Conservation (phyloP, 2,797 vertebrate genomes). For the Uromys caudimaculatus region DNA sequence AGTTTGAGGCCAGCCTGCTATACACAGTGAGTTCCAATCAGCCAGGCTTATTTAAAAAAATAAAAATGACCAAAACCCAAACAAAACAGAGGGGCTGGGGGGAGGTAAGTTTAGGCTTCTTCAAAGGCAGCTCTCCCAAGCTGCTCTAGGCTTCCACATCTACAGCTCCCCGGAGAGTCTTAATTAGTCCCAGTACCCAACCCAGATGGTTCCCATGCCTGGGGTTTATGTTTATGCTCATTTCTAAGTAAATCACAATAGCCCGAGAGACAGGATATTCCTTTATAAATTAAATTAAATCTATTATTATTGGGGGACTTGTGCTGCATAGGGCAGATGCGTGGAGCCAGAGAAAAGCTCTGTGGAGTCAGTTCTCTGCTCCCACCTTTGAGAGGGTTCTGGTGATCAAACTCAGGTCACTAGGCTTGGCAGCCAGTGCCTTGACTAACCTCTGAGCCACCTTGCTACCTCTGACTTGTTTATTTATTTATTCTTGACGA, state of each 20-base stretch:
- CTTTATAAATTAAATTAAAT: neutral
- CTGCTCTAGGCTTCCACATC: neutral
- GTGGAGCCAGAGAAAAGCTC: neutral
- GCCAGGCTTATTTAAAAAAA: neutral
- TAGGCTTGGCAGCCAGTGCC: neutral
- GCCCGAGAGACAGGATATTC: neutral
- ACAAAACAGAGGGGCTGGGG: neutral
- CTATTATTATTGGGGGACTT: neutral
- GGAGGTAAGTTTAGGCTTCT: neutral
- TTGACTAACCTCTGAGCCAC: neutral
- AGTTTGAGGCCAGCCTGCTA: neutral
- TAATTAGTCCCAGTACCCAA: neutral
- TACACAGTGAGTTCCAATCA: neutral
- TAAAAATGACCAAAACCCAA: neutral
- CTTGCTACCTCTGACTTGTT: neutral
- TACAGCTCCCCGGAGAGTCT: neutral
- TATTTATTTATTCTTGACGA: neutral
- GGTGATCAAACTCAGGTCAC: neutral
- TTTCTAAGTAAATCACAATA: neutral
- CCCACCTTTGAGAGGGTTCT: neutral
- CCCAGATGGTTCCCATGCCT: neutral
- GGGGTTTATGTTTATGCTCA: neutral
- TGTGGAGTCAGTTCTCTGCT: neutral
- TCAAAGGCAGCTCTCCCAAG: neutral
- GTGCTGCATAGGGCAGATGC: no score